A percentile compares a stretch with the other conserved stretches of the same genome.
Conservation (phyloP, 2,888 invertebrate species). For the Leptinotarsa rubiginosa region DNA sequence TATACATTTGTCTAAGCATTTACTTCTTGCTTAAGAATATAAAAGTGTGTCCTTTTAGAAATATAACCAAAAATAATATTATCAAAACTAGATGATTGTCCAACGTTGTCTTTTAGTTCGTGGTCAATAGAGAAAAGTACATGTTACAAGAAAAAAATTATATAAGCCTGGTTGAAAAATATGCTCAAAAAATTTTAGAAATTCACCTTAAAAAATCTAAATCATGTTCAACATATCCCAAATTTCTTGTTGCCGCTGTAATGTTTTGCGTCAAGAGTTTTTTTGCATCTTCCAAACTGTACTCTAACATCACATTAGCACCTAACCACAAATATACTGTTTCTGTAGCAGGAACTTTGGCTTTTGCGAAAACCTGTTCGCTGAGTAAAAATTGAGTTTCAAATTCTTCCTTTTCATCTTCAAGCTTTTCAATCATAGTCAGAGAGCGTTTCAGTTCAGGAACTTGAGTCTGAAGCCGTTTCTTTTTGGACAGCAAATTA, state of each 20-base stretch:
- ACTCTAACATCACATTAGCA: conserved; percentile 98
- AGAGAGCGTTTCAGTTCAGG: conserved; percentile 94
- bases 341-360: conserved; percentile 88
- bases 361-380: conserved; percentile 85
- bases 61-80: too few species aligned
- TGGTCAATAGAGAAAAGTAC: too few species aligned
- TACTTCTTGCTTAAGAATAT: too few species aligned
- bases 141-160: too few species aligned
- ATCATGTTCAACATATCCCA: conserved; percentile 89
- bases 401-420: conserved; percentile 81
- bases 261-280: conserved; percentile 85
- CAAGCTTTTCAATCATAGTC: conserved; percentile 91
- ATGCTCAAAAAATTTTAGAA: conserved; percentile 4
- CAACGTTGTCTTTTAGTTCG: too few species aligned
- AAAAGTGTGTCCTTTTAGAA: too few species aligned
- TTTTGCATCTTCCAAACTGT: conserved; percentile 91
- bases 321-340: conserved; percentile 88
- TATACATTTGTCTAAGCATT: too few species aligned
- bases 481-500: conserved; percentile 87
- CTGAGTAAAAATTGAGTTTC: conserved; percentile 93
- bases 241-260: conserved; percentile 84
- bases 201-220: conserved; percentile 87
- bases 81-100: too few species aligned
- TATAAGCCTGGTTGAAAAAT: too few species aligned
- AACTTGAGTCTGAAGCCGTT: conserved; percentile 89